Percentiles rank a stretch among this genome's conserved stretches.
Evolutionary conservation across 2,888 invertebrate species (phyloP).

Genomic region (Plemyria rubiginata): DNA sequence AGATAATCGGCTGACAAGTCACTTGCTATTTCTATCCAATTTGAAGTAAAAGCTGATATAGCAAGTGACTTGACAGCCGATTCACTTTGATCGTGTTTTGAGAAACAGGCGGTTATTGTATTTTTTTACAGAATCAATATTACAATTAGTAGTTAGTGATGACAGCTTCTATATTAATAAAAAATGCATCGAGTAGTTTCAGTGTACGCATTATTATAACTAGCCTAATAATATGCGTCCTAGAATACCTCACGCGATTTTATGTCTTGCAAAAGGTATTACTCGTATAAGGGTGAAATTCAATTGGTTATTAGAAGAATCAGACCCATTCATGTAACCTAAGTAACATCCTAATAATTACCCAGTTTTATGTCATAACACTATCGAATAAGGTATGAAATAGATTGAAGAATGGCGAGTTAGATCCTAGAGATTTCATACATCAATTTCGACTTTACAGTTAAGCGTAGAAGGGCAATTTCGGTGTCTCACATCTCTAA

Average conservation of each 20-base stretch:
- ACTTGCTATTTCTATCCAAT: no score
- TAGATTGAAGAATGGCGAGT: constrained; percentile 36
- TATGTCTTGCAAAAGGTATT: not conserved
- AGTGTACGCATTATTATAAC: not conserved
- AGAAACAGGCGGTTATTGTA: no score
- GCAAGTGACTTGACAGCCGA: no score
- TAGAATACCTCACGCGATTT: not conserved
- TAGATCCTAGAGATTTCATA: constrained; percentile 49
- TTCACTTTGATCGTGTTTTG: no score
- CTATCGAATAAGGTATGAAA: constrained; percentile 52
- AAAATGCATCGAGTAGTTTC: not conserved
- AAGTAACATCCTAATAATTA: constrained; percentile 48
- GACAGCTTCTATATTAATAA: not conserved
- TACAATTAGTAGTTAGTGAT: no score
- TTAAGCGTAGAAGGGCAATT: constrained; percentile 59
- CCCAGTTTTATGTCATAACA: constrained; percentile 50
- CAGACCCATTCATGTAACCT: constrained; percentile 39
- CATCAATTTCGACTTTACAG: constrained; percentile 58
- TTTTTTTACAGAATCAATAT: no score
- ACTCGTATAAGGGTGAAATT: not conserved
- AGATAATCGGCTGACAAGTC: no score
- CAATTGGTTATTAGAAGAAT: not conserved
- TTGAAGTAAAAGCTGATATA: no score
- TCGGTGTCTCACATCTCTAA: constrained; percentile 59
- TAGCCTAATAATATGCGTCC: not conserved